These are phyloP conservation scores for Tipula helvola DNA, from an alignment of 2,888 invertebrate species.

Conservation along the genomic window DNA sequence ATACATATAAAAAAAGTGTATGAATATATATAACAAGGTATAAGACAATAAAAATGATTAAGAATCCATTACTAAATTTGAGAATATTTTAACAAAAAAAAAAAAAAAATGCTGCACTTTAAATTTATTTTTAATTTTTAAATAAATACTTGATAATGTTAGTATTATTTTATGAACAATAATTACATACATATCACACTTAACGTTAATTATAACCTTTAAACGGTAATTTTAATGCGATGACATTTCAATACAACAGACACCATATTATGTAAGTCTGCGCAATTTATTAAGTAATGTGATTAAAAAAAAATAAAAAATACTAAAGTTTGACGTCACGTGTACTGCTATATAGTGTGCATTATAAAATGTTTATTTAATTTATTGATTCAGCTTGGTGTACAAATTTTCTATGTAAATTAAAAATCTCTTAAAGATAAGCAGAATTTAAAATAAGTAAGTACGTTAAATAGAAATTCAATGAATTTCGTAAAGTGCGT, in stretches of 20 bases:
- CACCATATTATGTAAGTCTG: neutral
- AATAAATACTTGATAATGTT: neutral
- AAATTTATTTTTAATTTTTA: neutral
- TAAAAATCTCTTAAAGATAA: too few relatives aligned
- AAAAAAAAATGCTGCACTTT: neutral
- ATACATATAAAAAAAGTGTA: too few relatives aligned
- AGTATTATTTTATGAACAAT: neutral
- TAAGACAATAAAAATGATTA: neutral
- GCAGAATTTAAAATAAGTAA: too few relatives aligned
- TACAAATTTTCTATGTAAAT: too few relatives aligned
- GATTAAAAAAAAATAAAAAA: too few relatives aligned
- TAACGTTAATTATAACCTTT: neutral
- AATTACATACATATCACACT: neutral
- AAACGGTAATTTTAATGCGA: neutral
- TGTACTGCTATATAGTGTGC: too few relatives aligned
- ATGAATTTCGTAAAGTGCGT: too few relatives aligned
- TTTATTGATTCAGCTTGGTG: too few relatives aligned
- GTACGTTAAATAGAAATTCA: too few relatives aligned
- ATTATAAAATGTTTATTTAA: too few relatives aligned
- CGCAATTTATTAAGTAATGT: neutral
- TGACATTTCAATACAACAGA: neutral
- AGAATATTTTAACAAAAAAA: neutral
- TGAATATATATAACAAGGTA: neutral
- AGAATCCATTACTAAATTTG: neutral
- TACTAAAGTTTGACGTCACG: too few relatives aligned